These are phyloP conservation scores for Palaemon carinicauda DNA, from an alignment of 1,140 invertebrate species.

Conservation along the genomic window DNA sequence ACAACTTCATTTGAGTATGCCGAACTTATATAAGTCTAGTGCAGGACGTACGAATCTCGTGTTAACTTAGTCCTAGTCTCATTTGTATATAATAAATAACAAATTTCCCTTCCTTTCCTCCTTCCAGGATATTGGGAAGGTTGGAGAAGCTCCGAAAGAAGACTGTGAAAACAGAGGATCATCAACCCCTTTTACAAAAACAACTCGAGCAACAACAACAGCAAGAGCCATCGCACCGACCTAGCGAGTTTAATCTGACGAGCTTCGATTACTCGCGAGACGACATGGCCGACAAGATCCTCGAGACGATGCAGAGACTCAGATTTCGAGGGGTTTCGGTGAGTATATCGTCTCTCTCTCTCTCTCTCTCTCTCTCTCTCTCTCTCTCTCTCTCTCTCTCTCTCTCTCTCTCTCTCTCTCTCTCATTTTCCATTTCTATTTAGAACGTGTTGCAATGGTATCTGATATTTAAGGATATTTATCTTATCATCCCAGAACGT, in stretches of 20 bases:
- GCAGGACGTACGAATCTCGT: no score
- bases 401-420: no score
- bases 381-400: no score
- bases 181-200: background rate
- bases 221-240: background rate
- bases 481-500: no score
- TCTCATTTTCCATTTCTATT: no score
- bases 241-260: slow-evolving; percentile 65
- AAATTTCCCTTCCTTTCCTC: background rate
- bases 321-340: slow-evolving; percentile 85
- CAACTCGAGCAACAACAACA: background rate
- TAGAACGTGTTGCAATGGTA: no score
- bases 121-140: background rate
- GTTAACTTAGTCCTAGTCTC: no score
- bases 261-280: slow-evolving; percentile 77
- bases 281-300: slow-evolving; percentile 75
- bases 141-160: background rate
- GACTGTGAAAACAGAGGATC: no score
- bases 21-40: no score
- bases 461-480: no score
- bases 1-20: no score
- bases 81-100: background rate
- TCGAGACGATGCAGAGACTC: slow-evolving; percentile 75
- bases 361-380: background rate
- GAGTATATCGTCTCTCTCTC: slow-evolving; percentile 63